Evolutionary conservation across 2,797 vertebrate genomes (phyloP).

Genomic region (Enteromius thamalakanensis): DNA sequence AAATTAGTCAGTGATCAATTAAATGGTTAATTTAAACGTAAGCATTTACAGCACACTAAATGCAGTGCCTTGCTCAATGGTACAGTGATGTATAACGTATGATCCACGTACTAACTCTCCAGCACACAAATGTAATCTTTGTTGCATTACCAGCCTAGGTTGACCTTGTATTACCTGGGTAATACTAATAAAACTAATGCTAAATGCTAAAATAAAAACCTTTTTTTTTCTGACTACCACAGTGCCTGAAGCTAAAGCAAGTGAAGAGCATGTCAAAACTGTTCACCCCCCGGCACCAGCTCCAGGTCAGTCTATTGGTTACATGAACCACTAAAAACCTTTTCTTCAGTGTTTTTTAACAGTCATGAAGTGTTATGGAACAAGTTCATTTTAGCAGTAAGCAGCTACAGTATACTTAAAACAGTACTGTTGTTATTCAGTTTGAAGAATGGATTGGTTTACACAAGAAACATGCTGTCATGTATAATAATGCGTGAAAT

Average conservation of each 20-base stretch:
- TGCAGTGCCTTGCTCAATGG: neutral
- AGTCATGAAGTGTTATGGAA: neutral
- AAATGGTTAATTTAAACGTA: neutral
- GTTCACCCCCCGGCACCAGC: slow-evolving; percentile 58
- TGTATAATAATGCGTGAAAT: neutral
- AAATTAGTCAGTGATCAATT: neutral
- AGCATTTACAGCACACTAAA: neutral
- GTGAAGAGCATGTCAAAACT: slow-evolving; percentile 59
- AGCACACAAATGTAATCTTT: neutral
- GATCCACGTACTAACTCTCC: neutral
- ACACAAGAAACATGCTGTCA: neutral
- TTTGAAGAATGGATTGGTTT: neutral
- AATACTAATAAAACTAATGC: neutral
- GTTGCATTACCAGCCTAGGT: neutral
- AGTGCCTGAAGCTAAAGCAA: slow-evolving; percentile 65
- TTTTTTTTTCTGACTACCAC: slow-evolving; percentile 47
- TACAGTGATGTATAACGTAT: neutral
- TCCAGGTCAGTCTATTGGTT: slow-evolving; percentile 66
- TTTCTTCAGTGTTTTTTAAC: neutral
- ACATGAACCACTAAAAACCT: neutral
- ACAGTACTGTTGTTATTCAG: neutral
- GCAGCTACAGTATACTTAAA: neutral
- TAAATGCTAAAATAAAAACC: neutral
- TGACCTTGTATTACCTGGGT: neutral
- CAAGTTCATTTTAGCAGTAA: neutral